Percentiles rank a stretch among this genome's conserved stretches.
phyloP scores from a whole-genome alignment of 2,888 invertebrate species.

The Tachystola acroxantha region DNA sequence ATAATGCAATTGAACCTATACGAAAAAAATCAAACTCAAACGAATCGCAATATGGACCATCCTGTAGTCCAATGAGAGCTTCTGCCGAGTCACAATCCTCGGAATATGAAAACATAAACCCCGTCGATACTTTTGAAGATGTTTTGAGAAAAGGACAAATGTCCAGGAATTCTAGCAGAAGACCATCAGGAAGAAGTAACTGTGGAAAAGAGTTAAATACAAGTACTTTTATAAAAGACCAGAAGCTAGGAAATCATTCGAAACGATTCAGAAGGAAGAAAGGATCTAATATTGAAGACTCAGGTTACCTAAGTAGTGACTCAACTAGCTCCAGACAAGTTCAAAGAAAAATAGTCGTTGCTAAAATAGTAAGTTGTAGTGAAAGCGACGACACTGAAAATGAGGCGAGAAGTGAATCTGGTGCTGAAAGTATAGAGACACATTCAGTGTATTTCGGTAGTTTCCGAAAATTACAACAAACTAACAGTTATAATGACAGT shows the following conservation, averaged over 20 bases:
- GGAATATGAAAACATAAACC: conserved; percentile 63
- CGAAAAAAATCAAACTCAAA: conserved; percentile 32
- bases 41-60: conserved; percentile 44
- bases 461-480: conserved; percentile 72
- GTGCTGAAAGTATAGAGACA: conserved; percentile 91
- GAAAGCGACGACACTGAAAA: conserved; percentile 89
- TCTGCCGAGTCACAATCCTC: conserved; percentile 72
- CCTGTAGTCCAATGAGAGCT: conserved; percentile 66
- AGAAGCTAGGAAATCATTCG: conserved; percentile 37
- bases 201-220: conserved; percentile 42
- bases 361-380: conserved; percentile 79
- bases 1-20: conserved; percentile 38
- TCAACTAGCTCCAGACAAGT: conserved; percentile 79
- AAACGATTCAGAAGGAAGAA: conserved; percentile 55
- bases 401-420: conserved; percentile 91
- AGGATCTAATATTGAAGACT: conserved; percentile 80
- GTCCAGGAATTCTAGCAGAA: conserved; percentile 39
- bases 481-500: conserved; percentile 26
- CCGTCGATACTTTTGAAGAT: conserved; percentile 18
- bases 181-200: conserved; percentile 28
- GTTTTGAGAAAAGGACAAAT: conserved; percentile 26
- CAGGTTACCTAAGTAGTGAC: conserved; percentile 91
- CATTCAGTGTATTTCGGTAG: conserved; percentile 92
- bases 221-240: conserved; percentile 55
- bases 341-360: conserved; percentile 61